Evolutionary conservation across 2,797 vertebrate genomes (phyloP), one percentile per base, ranked within the genome.

Genomic region (Leucoraja ocellata): DNA sequence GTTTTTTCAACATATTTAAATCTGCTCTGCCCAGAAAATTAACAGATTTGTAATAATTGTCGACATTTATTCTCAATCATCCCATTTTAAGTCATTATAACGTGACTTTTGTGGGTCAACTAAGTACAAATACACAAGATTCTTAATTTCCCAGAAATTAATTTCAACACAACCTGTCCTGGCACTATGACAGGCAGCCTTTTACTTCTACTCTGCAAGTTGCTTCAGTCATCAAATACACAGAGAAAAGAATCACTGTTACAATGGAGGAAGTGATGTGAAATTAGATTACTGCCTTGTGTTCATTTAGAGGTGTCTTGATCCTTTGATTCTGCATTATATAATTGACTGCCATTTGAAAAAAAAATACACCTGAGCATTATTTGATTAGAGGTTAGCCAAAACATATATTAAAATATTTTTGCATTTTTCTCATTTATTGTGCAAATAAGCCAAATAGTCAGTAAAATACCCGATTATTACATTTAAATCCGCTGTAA

Each of bases 401-500:
- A 74, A 92, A 74, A 92, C 71, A 54, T 92, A 74, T 65, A 88
- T 46, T 46, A 74, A 54, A 91, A 73, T 54, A 54, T 74, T 92
- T 76, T 92, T 39, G 73, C 39, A 54, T 92, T 54, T 91, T 46
- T 71, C 9, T 92, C 21, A 71, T 92, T 92, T 92, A 28, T 92
- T 76, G 71, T 92, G 90, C 90, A 92, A 91, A 92, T 92, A 92
- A 92, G 71, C 36, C 25, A 39, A 46, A 92, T 74, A 92, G 28
- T 74, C 68, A 73, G 23, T 54, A 36, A 92, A 73, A 54, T 46
- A 74, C 71, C 86, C 54, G 68, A 25, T 78, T 11, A 79, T 79
- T 73, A 28, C 36, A 36, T 91, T 32, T 25, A 71, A 11, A 74
- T 91, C 32, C 74, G 90, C 23, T 74, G 39, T 54, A 91, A 91